Conservation (phyloP, 2,113 vertebrate genomes). For the Silurus asotus region DNA sequence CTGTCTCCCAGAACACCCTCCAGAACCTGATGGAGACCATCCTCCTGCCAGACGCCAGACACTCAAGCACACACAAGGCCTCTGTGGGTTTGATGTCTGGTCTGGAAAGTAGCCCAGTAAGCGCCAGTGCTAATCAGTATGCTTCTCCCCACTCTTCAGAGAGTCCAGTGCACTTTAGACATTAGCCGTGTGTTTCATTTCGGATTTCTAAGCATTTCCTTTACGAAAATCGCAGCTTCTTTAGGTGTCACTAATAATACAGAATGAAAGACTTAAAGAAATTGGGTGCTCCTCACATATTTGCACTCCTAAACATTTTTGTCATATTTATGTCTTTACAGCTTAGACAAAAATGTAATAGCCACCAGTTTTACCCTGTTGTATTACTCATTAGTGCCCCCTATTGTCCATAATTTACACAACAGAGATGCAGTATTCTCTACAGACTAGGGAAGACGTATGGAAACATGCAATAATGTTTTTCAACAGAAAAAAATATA, state of each 20-base stretch:
- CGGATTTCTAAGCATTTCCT: not conserved
- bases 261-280: not conserved
- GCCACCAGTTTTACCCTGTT: not conserved
- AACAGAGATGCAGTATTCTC: not conserved
- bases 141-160: slow-evolving; percentile 43
- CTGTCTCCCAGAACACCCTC: slow-evolving; percentile 51
- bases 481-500: not conserved
- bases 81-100: slow-evolving; percentile 59
- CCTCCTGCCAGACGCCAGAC: slow-evolving; percentile 32
- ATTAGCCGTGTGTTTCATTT: slow-evolving; percentile 27
- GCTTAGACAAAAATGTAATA: not conserved
- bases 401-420: slow-evolving; percentile 49
- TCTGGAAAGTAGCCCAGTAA: slow-evolving; percentile 58
- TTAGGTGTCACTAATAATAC: not conserved
- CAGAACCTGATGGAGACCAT: slow-evolving; percentile 50
- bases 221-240: not conserved
- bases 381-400: slow-evolving; percentile 48
- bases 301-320: not conserved
- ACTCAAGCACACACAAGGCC: slow-evolving; percentile 46
- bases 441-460: not conserved
- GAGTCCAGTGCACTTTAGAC: slow-evolving; percentile 23
- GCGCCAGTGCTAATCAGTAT: slow-evolving; percentile 66
- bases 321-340: not conserved
- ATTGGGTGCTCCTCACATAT: not conserved
- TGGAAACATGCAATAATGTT: too few species aligned